These are phyloP conservation scores for Siphamia tubifer DNA, from an alignment of 2,113 vertebrate genomes.

Conservation along the genomic window DNA sequence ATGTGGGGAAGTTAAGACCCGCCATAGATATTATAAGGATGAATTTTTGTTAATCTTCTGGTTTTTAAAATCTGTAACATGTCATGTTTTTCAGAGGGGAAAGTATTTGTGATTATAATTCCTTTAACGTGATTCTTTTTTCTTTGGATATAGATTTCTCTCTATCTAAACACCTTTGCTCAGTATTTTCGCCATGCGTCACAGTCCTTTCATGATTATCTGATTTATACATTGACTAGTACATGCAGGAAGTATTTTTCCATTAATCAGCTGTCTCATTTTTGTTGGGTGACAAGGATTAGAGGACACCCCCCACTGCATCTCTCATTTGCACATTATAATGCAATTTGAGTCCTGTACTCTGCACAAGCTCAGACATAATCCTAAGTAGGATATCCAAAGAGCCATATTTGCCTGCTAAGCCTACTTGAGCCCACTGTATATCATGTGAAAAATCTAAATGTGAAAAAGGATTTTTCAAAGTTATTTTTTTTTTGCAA, in stretches of 20 bases:
- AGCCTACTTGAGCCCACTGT: conserved; percentile 3
- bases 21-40: conserved; percentile 15
- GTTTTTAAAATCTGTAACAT: not conserved
- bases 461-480: not conserved
- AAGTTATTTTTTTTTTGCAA: not conserved
- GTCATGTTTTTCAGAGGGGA: too few relatives aligned
- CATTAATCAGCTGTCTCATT: conserved; percentile 40
- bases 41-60: conserved; percentile 25
- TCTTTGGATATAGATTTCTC: not conserved
- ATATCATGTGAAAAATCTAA: too few relatives aligned
- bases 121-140: too few relatives aligned
- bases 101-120: too few relatives aligned
- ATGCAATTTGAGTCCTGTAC: conserved; percentile 15
- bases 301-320: conserved; percentile 18
- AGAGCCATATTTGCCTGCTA: conserved; percentile 21
- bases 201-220: not conserved
- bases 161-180: not conserved
- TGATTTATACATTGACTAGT: conserved; percentile 19
- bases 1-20: conserved; percentile 14
- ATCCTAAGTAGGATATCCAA: conserved; percentile 31
- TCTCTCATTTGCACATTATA: conserved; percentile 40
- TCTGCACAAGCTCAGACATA: conserved; percentile 29
- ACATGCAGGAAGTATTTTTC: not conserved
- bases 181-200: not conserved
- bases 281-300: conserved; percentile 37